Conservation (phyloP, 2,113 vertebrate genomes). For the Myocastor coypus region DNA sequence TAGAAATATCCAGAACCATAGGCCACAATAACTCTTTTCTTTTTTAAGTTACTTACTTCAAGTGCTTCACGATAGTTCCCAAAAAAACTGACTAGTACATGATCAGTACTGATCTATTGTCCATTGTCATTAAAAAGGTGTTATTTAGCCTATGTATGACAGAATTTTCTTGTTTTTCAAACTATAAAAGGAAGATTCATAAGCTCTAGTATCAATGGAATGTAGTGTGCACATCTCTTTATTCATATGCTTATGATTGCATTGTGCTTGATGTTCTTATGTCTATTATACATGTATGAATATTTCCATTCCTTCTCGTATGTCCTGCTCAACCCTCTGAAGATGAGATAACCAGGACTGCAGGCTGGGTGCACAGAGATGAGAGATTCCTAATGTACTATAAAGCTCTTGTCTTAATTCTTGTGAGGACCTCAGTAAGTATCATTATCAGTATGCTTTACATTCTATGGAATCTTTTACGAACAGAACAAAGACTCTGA, state of each 20-base stretch:
- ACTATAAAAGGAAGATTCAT: neutral
- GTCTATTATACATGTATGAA: neutral
- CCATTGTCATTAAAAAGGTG: too few relatives aligned
- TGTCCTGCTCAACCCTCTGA: neutral
- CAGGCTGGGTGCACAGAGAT: neutral
- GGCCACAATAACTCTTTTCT: neutral
- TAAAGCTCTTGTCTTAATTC: neutral
- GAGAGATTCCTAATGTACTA: too few relatives aligned
- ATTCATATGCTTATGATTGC: neutral
- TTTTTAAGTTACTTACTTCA: neutral
- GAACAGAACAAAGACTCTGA: neutral
- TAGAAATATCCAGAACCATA: neutral
- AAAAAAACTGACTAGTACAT: neutral
- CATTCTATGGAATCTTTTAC: conserved; percentile 2
- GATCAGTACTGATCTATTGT: neutral
- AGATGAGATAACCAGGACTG: neutral
- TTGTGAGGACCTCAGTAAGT: neutral
- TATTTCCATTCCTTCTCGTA: neutral
- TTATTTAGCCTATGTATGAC: neutral
- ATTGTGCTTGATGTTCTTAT: neutral
- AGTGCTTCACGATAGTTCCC: neutral
- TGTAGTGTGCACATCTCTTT: neutral
- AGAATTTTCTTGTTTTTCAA: neutral
- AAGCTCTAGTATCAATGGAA: neutral
- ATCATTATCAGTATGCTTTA: neutral